Evolutionary conservation across 2,113 vertebrate species (phyloP).

Genomic region (Scomber japonicus): DNA sequence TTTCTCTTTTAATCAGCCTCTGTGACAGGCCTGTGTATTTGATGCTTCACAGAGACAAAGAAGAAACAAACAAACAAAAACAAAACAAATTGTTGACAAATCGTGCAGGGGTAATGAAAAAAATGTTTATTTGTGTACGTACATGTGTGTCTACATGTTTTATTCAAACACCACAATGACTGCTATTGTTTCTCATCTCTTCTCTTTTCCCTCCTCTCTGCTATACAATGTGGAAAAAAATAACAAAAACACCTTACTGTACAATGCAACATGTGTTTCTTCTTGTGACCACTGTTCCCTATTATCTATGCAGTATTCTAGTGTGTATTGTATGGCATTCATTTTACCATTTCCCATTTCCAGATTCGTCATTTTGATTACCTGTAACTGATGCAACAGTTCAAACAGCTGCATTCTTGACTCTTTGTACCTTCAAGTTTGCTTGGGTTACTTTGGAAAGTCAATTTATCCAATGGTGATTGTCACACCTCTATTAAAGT

Average conservation of each 20-base stretch:
- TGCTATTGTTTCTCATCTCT: not conserved
- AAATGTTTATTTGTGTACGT: conserved; percentile 11
- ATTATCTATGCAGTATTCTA: not conserved
- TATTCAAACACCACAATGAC: conserved; percentile 1
- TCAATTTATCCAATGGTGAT: not conserved
- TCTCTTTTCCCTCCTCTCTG: not conserved
- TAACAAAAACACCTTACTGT: not conserved
- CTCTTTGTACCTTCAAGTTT: not conserved
- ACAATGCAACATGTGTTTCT: not conserved
- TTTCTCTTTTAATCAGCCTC: conserved; percentile 45
- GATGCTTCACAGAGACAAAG: conserved; percentile 27
- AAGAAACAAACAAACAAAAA: conserved; percentile 37
- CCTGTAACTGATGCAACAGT: not conserved
- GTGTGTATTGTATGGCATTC: too few species aligned
- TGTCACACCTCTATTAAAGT: not conserved
- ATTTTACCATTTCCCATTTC: too few species aligned
- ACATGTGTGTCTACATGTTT: conserved; percentile 3
- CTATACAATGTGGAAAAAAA: not conserved
- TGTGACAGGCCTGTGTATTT: conserved; percentile 17
- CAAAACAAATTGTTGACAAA: conserved; percentile 32
- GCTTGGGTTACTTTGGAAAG: not conserved
- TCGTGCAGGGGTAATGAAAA: conserved; percentile 11
- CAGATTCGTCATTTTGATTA: too few species aligned
- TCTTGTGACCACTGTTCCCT: not conserved
- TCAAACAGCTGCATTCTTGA: not conserved